Evolutionary conservation across 2,113 vertebrate genomes (phyloP), one percentile per base, ranked within the genome.

Genomic region (Eretmodus cyanostictus): DNA sequence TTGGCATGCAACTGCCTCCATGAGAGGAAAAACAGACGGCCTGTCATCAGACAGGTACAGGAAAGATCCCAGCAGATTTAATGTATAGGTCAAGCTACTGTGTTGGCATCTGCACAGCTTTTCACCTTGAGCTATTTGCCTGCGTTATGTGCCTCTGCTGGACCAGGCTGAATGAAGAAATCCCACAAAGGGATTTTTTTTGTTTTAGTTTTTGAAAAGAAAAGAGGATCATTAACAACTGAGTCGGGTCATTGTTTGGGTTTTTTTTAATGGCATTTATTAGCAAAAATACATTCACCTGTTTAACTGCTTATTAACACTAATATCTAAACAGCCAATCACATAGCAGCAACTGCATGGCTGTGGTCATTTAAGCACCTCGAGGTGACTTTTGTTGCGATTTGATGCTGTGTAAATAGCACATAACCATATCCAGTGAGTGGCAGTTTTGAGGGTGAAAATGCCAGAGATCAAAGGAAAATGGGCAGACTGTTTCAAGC

Each of bases 21-120:
- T 40, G 98, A 99, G 80, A 98, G 96, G 87, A 99, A 99, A 90
- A 97, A 12, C 89, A 97, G 96, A 87, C 96, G 98, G 57, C 98
- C 99, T 5, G 88, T 96, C 83, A 97, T 97, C 82, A 95, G 95
- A 68, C 97, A 95, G 97, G 98, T 99, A 90, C 38, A 13, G 22
- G 53, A 78, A 34, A 42, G 24, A 78, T 10, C 11, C 5, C 2
- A 11, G 55, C 9, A 47, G 29, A 81, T 29, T 8, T 22, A 27
- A 19, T 42, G 13, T n/a, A 13, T 10, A 3, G 53, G 17, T 34
- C 4, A 27, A 68, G 53, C 24, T 80, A 17, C 29, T 79, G 7
- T 83, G 8, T 29, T 84, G 16, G 12, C 34, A 27, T 57, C 8
- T 79, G 45, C 31, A 42, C 27, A 19, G 5, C 61, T 63, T 80